These are phyloP conservation scores for Hydropotes inermis DNA, from an alignment of 2,113 vertebrate genomes.

Conservation along the genomic window DNA sequence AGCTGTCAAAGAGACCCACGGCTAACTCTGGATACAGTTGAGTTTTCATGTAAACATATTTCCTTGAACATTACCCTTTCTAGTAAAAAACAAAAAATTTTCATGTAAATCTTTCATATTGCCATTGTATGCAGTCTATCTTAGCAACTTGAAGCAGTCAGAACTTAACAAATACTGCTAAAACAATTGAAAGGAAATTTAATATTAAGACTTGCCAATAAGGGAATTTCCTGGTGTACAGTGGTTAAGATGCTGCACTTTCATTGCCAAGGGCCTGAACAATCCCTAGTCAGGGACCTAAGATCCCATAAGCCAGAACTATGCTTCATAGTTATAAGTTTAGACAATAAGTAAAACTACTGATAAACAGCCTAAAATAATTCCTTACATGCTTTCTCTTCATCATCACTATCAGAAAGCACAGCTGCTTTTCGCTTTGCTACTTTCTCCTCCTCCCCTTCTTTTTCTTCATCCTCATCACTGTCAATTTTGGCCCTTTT, in stretches of 20 bases:
- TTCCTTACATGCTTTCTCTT: constrained; percentile 85
- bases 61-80: neutral
- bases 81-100: neutral
- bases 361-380: neutral
- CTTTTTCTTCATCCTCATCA: constrained; percentile 86
- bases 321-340: neutral
- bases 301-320: neutral
- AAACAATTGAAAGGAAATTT: neutral
- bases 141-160: neutral
- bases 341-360: neutral
- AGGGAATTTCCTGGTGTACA: neutral
- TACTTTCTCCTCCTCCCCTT: constrained; percentile 84
- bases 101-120: neutral
- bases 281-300: neutral
- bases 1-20: neutral
- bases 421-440: constrained; percentile 93
- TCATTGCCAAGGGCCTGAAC: neutral
- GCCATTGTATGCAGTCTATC: neutral
- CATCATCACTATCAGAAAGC: constrained; percentile 96
- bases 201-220: neutral
- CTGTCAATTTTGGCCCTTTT: constrained; percentile 81
- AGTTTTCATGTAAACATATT: neutral
- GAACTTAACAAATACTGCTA: neutral
- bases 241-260: neutral
- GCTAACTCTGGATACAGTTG: neutral